These are phyloP conservation scores for Onthophagus sagittarius DNA, from an alignment of 2,888 invertebrate species.

Conservation along the genomic window DNA sequence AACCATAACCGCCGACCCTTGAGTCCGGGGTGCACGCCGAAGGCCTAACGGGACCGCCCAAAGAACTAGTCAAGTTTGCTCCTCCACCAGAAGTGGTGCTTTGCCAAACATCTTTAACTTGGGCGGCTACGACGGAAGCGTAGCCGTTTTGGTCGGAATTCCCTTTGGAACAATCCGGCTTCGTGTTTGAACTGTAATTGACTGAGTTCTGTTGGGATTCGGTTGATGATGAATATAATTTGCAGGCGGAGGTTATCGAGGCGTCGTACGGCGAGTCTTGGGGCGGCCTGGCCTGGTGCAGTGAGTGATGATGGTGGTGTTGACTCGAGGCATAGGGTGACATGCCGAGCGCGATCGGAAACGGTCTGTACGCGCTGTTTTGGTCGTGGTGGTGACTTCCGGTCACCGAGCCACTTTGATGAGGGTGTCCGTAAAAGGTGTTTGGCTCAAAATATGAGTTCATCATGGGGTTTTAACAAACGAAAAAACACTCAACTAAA, in stretches of 20 bases:
- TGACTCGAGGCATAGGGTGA: slow-evolving; percentile 73
- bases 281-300: slow-evolving; percentile 71
- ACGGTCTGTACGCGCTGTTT: slow-evolving; percentile 75
- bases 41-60: slow-evolving; percentile 69
- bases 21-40: slow-evolving; percentile 89
- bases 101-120: slow-evolving; percentile 63
- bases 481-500: slow-evolving; percentile 21
- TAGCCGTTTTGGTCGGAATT: slow-evolving; percentile 58
- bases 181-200: slow-evolving; percentile 57
- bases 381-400: slow-evolving; percentile 66
- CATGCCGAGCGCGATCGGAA: slow-evolving; percentile 81
- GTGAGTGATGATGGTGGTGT: slow-evolving; percentile 71
- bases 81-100: slow-evolving; percentile 64
- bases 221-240: slow-evolving; percentile 67
- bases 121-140: slow-evolving; percentile 67
- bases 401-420: slow-evolving; percentile 66
- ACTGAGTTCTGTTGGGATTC: slow-evolving; percentile 57
- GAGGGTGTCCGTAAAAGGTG: slow-evolving; percentile 91
- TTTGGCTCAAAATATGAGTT: slow-evolving; percentile 96
- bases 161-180: slow-evolving; percentile 75
- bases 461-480: slow-evolving; percentile 55
- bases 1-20: slow-evolving; percentile 67
- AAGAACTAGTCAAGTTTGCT: slow-evolving; percentile 60
- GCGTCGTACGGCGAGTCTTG: slow-evolving; percentile 92
- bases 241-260: slow-evolving; percentile 80